Evolutionary conservation across 2,797 vertebrate genomes (phyloP), one percentile per base, ranked within the genome.

Genomic region (Champsocephalus gunnari): DNA sequence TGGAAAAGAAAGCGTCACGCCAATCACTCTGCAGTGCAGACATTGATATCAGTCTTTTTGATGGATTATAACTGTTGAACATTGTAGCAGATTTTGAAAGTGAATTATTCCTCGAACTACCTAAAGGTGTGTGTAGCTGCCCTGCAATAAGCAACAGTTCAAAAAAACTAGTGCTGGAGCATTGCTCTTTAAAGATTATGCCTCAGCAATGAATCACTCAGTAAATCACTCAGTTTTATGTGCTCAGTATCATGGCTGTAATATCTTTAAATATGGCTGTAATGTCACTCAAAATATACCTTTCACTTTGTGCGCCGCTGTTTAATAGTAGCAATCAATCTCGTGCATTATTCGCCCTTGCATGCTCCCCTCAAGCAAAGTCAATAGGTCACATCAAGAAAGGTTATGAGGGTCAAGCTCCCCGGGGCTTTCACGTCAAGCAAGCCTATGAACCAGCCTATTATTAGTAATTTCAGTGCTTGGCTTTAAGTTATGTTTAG

Each of bases 161-260:
- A 63, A 55, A 73, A 38, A 14, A 75, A 21, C 32, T 12, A 56
- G 56, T 28, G 71, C 71, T 38, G 61, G 55, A 68, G 50, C 47
- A 21, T 65, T 71, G 63, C 75, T 68, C 77, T 87, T 80, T 63
- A 77, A 71, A 77, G 71, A 58, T 71, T 53, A 77, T 70, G 64
- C 17, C 67, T 80, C 71, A 47, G 69, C 61, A 51, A 19, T 80
- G 67, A 83, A 73, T 87, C 81, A 78, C 51, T 69, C 48, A 9
- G 19, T 78, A 66, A 66, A 57, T 78, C 67, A 65, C 49, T 77
- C 47, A 62, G 58, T 73, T 73, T 82, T 53, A 78, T 73, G 63
- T 28, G 34, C 43, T 67, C 19, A 0, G 17, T 48, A 49, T 74
- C 69, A 76, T 62, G 0, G 19, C 68, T 59, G 24, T 73, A 70